Conservation (phyloP, 2,113 vertebrate genomes). For the Eudyptes chrysolophus region DNA sequence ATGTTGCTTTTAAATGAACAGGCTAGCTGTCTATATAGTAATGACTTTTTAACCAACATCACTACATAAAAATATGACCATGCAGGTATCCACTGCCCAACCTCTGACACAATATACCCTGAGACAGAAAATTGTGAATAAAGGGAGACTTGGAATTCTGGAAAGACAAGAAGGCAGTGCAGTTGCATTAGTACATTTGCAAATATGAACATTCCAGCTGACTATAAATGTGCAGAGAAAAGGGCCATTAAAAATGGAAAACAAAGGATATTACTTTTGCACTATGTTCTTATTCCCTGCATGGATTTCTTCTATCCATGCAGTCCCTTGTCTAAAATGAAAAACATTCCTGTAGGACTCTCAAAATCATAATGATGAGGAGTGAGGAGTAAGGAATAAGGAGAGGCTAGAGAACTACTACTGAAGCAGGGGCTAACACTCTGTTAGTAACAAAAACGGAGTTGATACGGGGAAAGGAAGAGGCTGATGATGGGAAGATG, state of each 20-base stretch:
- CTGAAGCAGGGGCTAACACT: not conserved
- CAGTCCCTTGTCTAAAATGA: not conserved
- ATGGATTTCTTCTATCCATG: not conserved
- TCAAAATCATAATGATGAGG: not conserved
- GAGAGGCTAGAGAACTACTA: not conserved
- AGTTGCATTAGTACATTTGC: not conserved
- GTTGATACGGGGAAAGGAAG: fast-evolving
- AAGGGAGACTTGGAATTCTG: not conserved
- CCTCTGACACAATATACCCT: not conserved
- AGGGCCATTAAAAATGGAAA: not conserved
- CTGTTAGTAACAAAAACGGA: not conserved
- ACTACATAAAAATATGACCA: not conserved
- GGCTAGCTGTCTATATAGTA: not conserved
- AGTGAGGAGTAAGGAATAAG: not conserved
- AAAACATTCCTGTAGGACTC: not conserved
- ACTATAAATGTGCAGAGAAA: not conserved
- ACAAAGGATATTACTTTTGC: not conserved
- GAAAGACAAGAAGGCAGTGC: not conserved
- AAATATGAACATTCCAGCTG: not conserved
- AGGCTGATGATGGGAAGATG: not conserved
- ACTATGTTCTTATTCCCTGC: not conserved
- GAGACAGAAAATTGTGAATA: not conserved
- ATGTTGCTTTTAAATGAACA: not conserved
- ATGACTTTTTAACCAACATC: not conserved
- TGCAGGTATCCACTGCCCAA: not conserved